Base-by-base conservation (phyloP, 2,113 vertebrate species). In the Eonycteris spelaea region DNA sequence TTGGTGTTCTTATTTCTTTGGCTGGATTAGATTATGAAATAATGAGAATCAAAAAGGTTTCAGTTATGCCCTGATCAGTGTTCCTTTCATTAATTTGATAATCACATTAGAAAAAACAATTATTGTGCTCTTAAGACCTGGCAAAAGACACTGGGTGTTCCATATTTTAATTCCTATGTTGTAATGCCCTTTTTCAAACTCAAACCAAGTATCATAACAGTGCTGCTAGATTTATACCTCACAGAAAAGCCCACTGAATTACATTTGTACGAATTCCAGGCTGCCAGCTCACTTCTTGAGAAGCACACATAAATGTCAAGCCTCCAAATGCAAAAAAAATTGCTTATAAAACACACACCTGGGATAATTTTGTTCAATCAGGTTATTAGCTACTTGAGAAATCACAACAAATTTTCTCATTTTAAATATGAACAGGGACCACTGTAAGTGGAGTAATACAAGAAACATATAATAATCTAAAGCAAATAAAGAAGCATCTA, bases 11-110 rank as follows among this genome's bases (percentile, higher is more conserved):
- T 43, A 43, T n/a, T 77, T 88, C 48, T 84, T 16, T 83, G 57
- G 24, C 51, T 95, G 48, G 51, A 88, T 78, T 93, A 65, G 16
- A 83, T 91, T 93, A 93, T 91, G 73, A 65, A 93, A 92, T 22
- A 91, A 10, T 73, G n/a, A 77, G 24, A 88, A 70, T 30, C 65
- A 94, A 90, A 90, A 4, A 7, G 15, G 14, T 55, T 96, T 91
- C 61, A 51, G 43, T 73, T 96, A 65, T 84, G 26, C 24, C 38
- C 53, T 45, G 6, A 78, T 88, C 40, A 61, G 43, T 59, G 22
- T 79, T 75, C 55, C 51, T 73, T 93, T 95, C 30, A 94, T 21
- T 51, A 92, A 70, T 13, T 73, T 87, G 45, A 92, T 73, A 74
- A 87, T 77, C 30, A 82, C 70, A 96, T 55, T 70, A 78, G n/a